Evolutionary conservation across 2,113 vertebrate species (phyloP).

Genomic region (Asarcornis scutulata): DNA sequence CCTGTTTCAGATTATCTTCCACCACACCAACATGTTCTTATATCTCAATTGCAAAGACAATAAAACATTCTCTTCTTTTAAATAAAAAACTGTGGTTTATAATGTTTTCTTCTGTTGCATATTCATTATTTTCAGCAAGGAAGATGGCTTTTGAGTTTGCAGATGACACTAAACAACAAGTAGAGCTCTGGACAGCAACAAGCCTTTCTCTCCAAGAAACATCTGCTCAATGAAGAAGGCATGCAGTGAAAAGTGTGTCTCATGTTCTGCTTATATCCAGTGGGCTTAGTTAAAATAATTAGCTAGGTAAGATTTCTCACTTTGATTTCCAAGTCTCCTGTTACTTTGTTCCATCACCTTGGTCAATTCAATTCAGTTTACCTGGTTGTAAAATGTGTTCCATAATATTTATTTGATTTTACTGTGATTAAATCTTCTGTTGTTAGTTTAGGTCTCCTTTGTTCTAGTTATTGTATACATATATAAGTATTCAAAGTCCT

Average conservation of each 20-base stretch:
- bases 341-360: neutral
- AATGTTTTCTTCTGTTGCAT: neutral
- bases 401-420: neutral
- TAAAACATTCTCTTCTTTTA: neutral
- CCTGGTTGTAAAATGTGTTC: neutral
- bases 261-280: neutral
- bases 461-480: neutral
- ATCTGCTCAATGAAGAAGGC: neutral
- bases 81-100: neutral
- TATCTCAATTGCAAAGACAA: neutral
- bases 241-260: neutral
- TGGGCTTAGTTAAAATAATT: neutral
- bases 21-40: neutral
- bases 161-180: neutral
- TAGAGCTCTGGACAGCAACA: neutral
- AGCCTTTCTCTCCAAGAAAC: neutral
- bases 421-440: neutral
- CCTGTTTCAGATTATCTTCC: neutral
- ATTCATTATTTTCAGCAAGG: neutral
- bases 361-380: neutral
- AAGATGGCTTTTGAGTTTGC: neutral
- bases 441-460: neutral
- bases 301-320: neutral
- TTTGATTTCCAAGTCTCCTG: conserved; percentile 22
- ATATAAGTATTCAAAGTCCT: neutral